Evolutionary conservation across 2,113 vertebrate species (phyloP).

Genomic region (Sialia sialis): DNA sequence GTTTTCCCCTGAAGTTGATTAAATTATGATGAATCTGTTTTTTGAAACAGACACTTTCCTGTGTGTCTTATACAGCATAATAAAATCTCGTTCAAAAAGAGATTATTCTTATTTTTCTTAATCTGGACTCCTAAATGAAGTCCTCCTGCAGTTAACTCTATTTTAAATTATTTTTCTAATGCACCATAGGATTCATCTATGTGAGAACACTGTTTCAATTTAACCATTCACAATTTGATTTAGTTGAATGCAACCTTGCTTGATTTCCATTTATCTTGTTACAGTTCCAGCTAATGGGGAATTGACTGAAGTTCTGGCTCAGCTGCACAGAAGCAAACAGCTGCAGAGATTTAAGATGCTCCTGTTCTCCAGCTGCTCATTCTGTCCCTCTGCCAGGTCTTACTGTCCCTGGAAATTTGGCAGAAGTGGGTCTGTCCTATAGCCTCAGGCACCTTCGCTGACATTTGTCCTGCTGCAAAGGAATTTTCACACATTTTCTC

Average conservation of each 20-base stretch:
- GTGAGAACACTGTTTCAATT: not conserved
- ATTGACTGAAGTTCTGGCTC: slow-evolving; percentile 37
- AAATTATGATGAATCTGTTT: not conserved
- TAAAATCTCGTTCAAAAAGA: not conserved
- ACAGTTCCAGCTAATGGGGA: slow-evolving; percentile 11
- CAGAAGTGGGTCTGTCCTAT: not conserved
- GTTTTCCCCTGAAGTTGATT: not conserved
- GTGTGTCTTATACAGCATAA: not conserved
- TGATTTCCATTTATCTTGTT: slow-evolving; percentile 30
- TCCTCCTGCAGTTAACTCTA: not conserved
- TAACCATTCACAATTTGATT: slow-evolving; percentile 8
- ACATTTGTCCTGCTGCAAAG: not conserved
- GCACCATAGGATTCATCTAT: not conserved
- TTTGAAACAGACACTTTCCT: not conserved
- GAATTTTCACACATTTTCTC: not conserved
- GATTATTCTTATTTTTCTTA: slow-evolving; percentile 28
- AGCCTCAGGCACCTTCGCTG: rapidly evolving
- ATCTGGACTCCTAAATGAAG: not conserved
- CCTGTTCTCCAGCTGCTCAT: slow-evolving; percentile 30
- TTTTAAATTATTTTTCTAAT: slow-evolving; percentile 24
- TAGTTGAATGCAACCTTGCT: slow-evolving; percentile 10
- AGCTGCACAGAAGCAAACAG: slow-evolving; percentile 18
- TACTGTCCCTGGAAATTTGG: not conserved
- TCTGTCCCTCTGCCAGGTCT: not conserved
- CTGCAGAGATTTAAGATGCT: slow-evolving; percentile 13